A percentile compares a stretch with the other conserved stretches of the same genome.
Conservation (phyloP, 2,888 invertebrate species). For the Yponomeuta sedellus region DNA sequence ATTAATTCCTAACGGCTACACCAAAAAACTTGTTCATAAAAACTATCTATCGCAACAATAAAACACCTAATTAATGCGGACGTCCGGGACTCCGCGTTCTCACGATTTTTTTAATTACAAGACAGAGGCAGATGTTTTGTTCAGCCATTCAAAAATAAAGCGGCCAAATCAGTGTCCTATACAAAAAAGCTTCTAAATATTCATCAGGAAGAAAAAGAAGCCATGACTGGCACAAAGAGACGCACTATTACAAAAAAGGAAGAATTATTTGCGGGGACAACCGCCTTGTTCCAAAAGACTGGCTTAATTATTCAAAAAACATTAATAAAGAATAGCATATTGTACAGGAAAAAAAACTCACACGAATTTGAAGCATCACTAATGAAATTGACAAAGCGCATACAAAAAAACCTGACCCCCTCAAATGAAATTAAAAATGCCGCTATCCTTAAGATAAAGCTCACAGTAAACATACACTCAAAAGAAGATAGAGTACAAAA, state of each 20-base stretch:
- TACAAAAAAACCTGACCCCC: conserved; percentile 63
- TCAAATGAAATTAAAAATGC: conserved; percentile 59
- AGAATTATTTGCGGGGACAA: conserved; percentile 63
- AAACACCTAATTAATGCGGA: conserved; percentile 50
- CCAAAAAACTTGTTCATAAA: conserved; percentile 25
- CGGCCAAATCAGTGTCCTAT: conserved; percentile 44
- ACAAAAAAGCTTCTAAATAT: conserved; percentile 55
- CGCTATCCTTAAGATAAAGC: conserved; percentile 66
- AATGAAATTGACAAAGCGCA: conserved; percentile 55
- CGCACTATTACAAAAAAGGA: conserved; percentile 69
- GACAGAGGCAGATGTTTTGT: conserved; percentile 61
- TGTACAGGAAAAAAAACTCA: conserved; percentile 39
- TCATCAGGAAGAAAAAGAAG: conserved; percentile 56
- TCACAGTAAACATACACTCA: conserved; percentile 60
- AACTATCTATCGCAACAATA: conserved; percentile 32
- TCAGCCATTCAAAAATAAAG: conserved; percentile 48
- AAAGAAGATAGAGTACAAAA: conserved; percentile 52
- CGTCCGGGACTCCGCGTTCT: conserved; percentile 55
- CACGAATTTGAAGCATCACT: conserved; percentile 58
- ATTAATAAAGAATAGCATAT: conserved; percentile 29
- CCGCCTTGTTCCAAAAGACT: conserved; percentile 54
- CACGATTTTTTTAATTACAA: conserved; percentile 71
- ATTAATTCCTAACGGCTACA: conserved; percentile 18
- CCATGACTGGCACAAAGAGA: conserved; percentile 68
- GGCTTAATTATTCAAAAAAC: conserved; percentile 61